Conservation (phyloP, 2,113 vertebrate species). For the Ptychochromis oligacanthus region DNA sequence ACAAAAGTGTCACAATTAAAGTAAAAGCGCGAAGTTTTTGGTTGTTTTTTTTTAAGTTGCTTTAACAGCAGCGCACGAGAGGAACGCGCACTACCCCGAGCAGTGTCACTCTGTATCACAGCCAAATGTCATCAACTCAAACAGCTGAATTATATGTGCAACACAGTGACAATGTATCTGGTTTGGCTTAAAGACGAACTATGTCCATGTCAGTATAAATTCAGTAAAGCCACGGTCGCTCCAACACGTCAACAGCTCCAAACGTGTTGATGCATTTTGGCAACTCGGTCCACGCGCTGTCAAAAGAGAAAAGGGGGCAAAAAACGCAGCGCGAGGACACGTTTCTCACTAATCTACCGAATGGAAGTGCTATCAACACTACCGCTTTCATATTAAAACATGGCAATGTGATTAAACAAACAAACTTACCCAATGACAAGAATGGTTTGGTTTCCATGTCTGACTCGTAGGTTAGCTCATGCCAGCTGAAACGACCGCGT, state of each 20-base stretch:
- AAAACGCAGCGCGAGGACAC: conserved; percentile 5
- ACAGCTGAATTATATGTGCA: not conserved
- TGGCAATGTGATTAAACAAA: conserved; percentile 26
- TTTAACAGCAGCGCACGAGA: conserved; percentile 45
- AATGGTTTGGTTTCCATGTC: conserved; percentile 86
- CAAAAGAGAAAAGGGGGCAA: conserved; percentile 22
- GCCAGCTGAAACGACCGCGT: conserved; percentile 78
- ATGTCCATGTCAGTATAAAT: not conserved
- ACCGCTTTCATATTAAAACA: not conserved
- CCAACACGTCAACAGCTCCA: not conserved
- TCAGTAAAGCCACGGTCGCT: not conserved
- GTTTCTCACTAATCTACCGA: not conserved
- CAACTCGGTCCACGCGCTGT: conserved; percentile 64
- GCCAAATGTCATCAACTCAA: conserved; percentile 53
- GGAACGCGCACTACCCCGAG: conserved; percentile 17
- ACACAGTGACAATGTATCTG: not conserved
- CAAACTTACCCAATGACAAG: conserved; percentile 85
- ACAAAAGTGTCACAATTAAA: not conserved
- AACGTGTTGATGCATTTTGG: conserved; percentile 31
- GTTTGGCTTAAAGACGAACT: not conserved
- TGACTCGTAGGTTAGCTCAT: conserved; percentile 81
- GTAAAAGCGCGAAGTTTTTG: not conserved
- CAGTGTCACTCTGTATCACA: conserved; percentile 44
- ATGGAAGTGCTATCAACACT: not conserved
- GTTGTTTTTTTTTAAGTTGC: not conserved